Evolutionary conservation across 2,113 vertebrate genomes (phyloP).

Genomic region (Paradisaea rubra): DNA sequence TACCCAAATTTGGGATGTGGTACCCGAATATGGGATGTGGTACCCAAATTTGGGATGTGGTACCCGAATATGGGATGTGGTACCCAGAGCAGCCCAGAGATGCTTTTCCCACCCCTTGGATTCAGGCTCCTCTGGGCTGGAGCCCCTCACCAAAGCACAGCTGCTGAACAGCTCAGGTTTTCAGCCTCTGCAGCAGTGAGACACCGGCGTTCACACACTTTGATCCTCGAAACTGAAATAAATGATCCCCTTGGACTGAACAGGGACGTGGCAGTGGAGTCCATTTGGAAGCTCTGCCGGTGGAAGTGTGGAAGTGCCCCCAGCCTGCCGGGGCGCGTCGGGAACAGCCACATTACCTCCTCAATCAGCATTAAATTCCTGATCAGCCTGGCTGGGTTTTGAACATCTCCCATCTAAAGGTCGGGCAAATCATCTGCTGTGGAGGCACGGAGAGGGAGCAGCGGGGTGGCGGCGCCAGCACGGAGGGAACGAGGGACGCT

Average conservation of each 20-base stretch:
- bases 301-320: not conserved
- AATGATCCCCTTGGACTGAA: not conserved
- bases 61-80: not conserved
- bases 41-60: not conserved
- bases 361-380: conserved; percentile 34
- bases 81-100: not conserved
- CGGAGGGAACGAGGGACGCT: rapidly evolving
- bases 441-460: not conserved
- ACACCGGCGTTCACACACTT: rapidly evolving
- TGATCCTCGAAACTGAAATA: not conserved
- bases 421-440: not conserved
- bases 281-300: not conserved
- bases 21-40: not conserved
- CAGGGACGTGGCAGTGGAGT: not conserved
- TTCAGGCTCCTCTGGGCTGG: not conserved
- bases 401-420: conserved; percentile 19
- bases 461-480: rapidly evolving
- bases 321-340: not conserved
- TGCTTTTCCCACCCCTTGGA: not conserved
- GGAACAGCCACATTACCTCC: not conserved
- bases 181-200: not conserved
- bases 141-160: not conserved
- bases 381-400: conserved; percentile 1
- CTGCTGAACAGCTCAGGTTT: not conserved
- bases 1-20: not conserved